Evolutionary conservation across 2,888 invertebrate species (phyloP).

Genomic region (Clepsis dumicolana): DNA sequence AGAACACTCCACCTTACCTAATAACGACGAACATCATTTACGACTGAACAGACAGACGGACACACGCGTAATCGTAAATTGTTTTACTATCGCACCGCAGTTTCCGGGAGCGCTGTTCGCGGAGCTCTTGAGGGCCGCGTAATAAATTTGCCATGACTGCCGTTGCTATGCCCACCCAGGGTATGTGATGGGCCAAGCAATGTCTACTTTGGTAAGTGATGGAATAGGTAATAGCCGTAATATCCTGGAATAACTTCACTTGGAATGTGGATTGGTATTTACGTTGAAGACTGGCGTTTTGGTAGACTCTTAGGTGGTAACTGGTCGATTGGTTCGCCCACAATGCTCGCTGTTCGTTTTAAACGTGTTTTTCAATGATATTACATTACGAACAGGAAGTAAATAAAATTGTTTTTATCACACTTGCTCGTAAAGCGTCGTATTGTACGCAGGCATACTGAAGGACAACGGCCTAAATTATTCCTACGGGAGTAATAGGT

Average conservation of each 20-base stretch:
- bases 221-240: not conserved
- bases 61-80: slow-evolving; percentile 41
- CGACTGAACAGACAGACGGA: slow-evolving; percentile 30
- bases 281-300: too few species aligned
- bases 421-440: too few species aligned
- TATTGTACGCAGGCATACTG: too few species aligned
- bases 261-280: too few species aligned
- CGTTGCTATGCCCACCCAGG: slow-evolving; percentile 28
- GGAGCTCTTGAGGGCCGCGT: slow-evolving; percentile 20
- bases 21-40: slow-evolving; percentile 43
- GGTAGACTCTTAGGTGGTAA: too few species aligned
- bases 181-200: slow-evolving; percentile 19
- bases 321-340: too few species aligned
- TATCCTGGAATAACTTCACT: not conserved
- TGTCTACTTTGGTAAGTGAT: slow-evolving; percentile 22
- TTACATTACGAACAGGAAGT: too few species aligned
- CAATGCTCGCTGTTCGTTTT: too few species aligned
- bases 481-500: too few species aligned
- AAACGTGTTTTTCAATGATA: too few species aligned
- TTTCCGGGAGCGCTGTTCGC: slow-evolving; percentile 25
- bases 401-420: too few species aligned
- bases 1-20: slow-evolving; percentile 12
- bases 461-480: too few species aligned
- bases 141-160: slow-evolving; percentile 27
- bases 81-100: slow-evolving; percentile 36